phyloP scores from a whole-genome alignment of 2,888 invertebrate genomes.

The Notodonta dromedarius region DNA sequence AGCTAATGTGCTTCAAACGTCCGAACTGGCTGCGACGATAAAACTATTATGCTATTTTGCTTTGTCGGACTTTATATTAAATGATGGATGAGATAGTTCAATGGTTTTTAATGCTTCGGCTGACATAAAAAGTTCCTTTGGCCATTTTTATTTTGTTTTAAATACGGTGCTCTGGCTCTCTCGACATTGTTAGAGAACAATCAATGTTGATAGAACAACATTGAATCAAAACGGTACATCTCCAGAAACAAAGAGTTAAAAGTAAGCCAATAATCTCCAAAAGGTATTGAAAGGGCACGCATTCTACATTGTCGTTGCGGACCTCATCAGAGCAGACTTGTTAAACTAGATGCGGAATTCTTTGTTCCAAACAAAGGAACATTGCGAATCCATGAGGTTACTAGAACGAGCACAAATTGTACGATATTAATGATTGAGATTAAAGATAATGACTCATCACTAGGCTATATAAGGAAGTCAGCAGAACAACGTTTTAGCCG shows the following conservation, averaged over 20 bases:
- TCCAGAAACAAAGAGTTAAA: constrained; percentile 58
- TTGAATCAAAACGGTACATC: constrained; percentile 54
- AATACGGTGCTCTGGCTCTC: too few species aligned
- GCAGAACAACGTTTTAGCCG: constrained; percentile 29
- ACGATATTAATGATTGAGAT: constrained; percentile 55
- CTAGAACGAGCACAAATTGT: constrained; percentile 57
- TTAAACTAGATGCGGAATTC: constrained; percentile 44
- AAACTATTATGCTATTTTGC: constrained; percentile 1
- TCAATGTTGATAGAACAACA: constrained; percentile 33
- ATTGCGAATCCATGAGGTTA: constrained; percentile 55
- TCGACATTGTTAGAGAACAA: constrained; percentile 15
- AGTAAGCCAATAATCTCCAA: constrained; percentile 45
- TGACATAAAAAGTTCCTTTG: too few species aligned
- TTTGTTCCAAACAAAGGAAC: constrained; percentile 58
- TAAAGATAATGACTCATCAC: constrained; percentile 55
- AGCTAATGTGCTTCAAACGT: constrained; percentile 44
- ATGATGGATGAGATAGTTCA: not conserved
- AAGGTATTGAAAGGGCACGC: constrained; percentile 47
- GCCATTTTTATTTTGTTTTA: too few species aligned
- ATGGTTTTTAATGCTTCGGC: not conserved
- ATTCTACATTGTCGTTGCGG: constrained; percentile 47
- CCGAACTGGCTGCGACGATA: not conserved
- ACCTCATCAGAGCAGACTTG: constrained; percentile 41
- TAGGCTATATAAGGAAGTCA: constrained; percentile 41
- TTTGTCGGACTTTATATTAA: constrained; percentile 2